Evolutionary conservation across 2,113 vertebrate genomes (phyloP).

Genomic region (Pyxicephalus adspersus): DNA sequence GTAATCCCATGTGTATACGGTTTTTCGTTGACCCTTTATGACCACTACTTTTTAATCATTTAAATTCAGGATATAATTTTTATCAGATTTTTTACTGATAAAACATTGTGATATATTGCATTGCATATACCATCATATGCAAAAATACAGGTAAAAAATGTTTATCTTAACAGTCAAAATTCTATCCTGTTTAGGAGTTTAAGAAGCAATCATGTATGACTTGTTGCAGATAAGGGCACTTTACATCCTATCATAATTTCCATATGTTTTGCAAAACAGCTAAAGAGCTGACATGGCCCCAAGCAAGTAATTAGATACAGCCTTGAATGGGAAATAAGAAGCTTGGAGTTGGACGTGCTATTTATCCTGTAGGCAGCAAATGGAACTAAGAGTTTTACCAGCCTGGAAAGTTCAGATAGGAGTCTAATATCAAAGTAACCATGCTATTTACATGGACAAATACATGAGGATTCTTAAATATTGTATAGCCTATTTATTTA

Average conservation of each 20-base stretch:
- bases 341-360: conserved; percentile 7
- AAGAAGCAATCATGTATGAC: background rate
- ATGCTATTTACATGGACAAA: conserved; percentile 12
- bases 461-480: background rate
- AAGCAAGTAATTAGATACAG: conserved; percentile 21
- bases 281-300: conserved; percentile 23
- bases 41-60: no score
- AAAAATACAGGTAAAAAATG: no score
- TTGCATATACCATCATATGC: no score
- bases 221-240: conserved; percentile 6
- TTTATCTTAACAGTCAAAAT: background rate
- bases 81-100: no score
- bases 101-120: no score
- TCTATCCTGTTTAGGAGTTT: background rate
- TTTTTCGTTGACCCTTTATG: no score
- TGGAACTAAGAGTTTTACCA: conserved; percentile 2
- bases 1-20: no score
- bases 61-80: no score
- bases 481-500: background rate
- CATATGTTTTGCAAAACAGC: conserved; percentile 29
- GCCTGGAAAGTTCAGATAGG: conserved; percentile 39
- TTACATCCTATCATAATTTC: conserved; percentile 26
- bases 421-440: background rate
- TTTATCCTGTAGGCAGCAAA: conserved; percentile 36
- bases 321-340: conserved; percentile 29